Base-by-base conservation (phyloP, 1,140 invertebrate species). In the Drosophila suzukii region DNA sequence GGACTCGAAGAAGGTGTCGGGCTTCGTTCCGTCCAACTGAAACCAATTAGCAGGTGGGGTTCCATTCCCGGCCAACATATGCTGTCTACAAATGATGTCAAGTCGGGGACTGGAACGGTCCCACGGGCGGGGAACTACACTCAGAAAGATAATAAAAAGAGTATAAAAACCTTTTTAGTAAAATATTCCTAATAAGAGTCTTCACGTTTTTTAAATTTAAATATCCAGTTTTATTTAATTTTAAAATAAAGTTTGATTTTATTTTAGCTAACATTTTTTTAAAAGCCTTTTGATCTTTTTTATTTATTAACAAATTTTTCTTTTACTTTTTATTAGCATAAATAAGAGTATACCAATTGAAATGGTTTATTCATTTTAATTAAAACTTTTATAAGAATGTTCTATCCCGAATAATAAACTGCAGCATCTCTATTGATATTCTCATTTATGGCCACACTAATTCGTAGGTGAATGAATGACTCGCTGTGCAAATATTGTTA, bases 371-470 rank as follows among this genome's bases (percentile, higher is more conserved):
- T 12, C 30, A 3, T 55, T n/a, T 39, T 39, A 13, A 13, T 39
- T 1, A 13, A 12, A 4, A 0, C 12, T 8, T 46, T 4, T 46
- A 10, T 44, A 4, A 46, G 1, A 17, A 17, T 63, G 38, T 34
- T 53, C 60, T 27, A 61, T 62, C 62, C 65, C 50, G 49, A 81
- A 67, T 49, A 78, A 71, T 67, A 65, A 82, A 66, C 17, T 4
- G 34, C 41, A 55, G 57, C 61, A 68, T 68, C 20, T 68, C 62
- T 70, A 77, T 85, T 80, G 53, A 50, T 54, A 61, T 58, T 49
- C 38, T 54, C 41, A 79, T 72, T 86, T 88, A 85, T 82, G 57
- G 71, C n/a, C 78, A 49, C 43, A 82, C 82, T 78, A 78, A 86
- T 61, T 50, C 50, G 30, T 32, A 51, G 61, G 59, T 61, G 68